Evolutionary conservation across 2,888 invertebrate genomes (phyloP), one percentile per base, ranked within the genome.

Genomic region (Rhabditophanes sp.): DNA sequence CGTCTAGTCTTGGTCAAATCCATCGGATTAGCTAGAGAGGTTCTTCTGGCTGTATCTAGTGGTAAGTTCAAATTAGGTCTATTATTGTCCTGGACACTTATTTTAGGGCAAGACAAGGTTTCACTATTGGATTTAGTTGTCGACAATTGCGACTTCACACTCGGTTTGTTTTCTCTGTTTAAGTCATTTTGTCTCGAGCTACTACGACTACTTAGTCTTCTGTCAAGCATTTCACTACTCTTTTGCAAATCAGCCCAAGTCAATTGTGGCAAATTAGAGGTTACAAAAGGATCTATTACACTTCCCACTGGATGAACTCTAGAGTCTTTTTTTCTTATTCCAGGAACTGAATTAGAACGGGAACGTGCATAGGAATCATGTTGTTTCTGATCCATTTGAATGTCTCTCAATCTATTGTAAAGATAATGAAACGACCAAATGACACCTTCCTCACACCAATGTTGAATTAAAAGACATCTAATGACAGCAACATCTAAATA

Each of bases 391-490:
- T 22, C 12, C 11, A 12, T 14, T 17, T 14, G 51, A 15, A 70
- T 66, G 37, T 69, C 68, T n/a, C 67, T 48, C 21, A 72, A 52
- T 12, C 70, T 37, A 39, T 65, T 56, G 24, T 57, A 41, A 7
- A 65, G 40, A 37, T 80, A 90, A 65, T 83, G 81, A 19, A 93
- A 69, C 9, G 85, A 87, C 96, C 96, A 96, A 66, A 81, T 83
- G 8, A 93, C 79, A 0, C 96, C 96, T 66, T 93, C 90, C 65
- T 93, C 90, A 64, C 83, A 80, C 96, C 96, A 99, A 62, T 88
- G 85, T 0, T 83, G 76, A 41, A 88, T 80, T 65, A 96, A 88
- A 9, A 99, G 73, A 65, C 93, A 90, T 32, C 93, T 75, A 34
- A 99, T 68, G 0, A 93, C 88, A 2, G 88, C 85, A 0, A 99